Percentiles rank a stretch among this genome's conserved stretches.
Evolutionary conservation across 2,888 invertebrate genomes (phyloP).

Genomic region (Perizoma affinitatum): DNA sequence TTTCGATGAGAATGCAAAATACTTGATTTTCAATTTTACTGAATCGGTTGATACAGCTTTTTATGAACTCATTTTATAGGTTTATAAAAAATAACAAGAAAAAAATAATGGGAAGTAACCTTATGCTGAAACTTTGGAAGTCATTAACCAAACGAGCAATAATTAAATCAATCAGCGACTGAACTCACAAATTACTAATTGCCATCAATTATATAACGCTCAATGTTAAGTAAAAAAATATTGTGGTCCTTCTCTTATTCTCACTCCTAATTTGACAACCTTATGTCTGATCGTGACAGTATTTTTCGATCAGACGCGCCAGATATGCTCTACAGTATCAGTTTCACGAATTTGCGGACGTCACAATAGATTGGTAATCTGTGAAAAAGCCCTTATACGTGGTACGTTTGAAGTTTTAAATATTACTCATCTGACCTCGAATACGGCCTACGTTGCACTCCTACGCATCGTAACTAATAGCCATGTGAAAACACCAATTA

Average conservation of each 20-base stretch:
- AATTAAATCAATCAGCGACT: slow-evolving; percentile 34
- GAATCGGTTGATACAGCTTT: slow-evolving; percentile 9
- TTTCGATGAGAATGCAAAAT: slow-evolving; percentile 48
- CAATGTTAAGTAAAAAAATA: slow-evolving; percentile 33
- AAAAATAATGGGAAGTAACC: slow-evolving; percentile 4
- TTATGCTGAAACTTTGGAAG: slow-evolving; percentile 5
- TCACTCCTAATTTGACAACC: slow-evolving; percentile 43
- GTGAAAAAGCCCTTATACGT: slow-evolving; percentile 43
- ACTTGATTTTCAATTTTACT: slow-evolving; percentile 37
- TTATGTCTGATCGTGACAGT: slow-evolving; percentile 26
- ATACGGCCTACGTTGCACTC: slow-evolving; percentile 37
- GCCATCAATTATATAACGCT: slow-evolving; percentile 3
- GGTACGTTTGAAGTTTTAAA: slow-evolving; percentile 29
- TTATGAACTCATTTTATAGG: neutral
- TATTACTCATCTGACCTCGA: slow-evolving; percentile 45
- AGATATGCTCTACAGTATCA: slow-evolving; percentile 42
- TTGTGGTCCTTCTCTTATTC: slow-evolving; percentile 47
- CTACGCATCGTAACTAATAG: slow-evolving; percentile 44
- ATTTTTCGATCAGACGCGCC: slow-evolving; percentile 29
- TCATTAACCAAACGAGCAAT: slow-evolving; percentile 10
- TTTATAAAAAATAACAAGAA: neutral
- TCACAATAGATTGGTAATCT: slow-evolving; percentile 27
- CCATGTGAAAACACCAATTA: slow-evolving; percentile 53
- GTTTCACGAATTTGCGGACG: slow-evolving; percentile 53
- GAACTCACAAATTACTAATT: slow-evolving; percentile 9